Evolutionary conservation across 2,797 vertebrate species (phyloP).

Genomic region (Pseudochromis fuscus): DNA sequence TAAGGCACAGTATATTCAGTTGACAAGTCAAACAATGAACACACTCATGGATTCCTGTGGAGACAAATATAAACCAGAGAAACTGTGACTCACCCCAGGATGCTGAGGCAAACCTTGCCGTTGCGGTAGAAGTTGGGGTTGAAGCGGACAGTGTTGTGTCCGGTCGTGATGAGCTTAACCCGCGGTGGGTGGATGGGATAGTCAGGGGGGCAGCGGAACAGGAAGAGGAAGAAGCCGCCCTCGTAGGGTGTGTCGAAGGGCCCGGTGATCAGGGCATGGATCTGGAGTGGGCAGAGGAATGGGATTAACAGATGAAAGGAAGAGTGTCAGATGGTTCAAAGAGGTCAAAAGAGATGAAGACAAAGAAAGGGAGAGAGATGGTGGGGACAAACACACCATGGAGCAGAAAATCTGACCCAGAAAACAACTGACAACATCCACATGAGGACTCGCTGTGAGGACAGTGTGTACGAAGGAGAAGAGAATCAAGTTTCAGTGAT

Average conservation of each 20-base stretch:
- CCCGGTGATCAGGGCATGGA: conserved; percentile 97
- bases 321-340: neutral
- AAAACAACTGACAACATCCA: neutral
- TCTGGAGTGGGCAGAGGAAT: conserved; percentile 79
- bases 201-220: conserved; percentile 98
- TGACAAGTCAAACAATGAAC: conserved; percentile 17
- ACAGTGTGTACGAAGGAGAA: neutral
- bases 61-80: neutral
- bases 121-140: conserved; percentile 99
- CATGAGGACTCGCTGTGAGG: neutral
- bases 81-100: conserved; percentile 90
- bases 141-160: conserved; percentile 98
- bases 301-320: neutral
- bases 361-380: neutral
- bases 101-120: conserved; percentile 99
- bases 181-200: conserved; percentile 98
- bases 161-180: conserved; percentile 98
- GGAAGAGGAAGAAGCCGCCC: conserved; percentile 98
- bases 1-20: no score
- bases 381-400: neutral
- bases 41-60: neutral
- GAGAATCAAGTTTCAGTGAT: neutral
- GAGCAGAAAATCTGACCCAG: conserved; percentile 5
- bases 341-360: neutral
- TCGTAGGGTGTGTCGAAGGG: conserved; percentile 99